phyloP scores from a whole-genome alignment of 2,888 invertebrate genomes.

The Endomychus coccineus region DNA sequence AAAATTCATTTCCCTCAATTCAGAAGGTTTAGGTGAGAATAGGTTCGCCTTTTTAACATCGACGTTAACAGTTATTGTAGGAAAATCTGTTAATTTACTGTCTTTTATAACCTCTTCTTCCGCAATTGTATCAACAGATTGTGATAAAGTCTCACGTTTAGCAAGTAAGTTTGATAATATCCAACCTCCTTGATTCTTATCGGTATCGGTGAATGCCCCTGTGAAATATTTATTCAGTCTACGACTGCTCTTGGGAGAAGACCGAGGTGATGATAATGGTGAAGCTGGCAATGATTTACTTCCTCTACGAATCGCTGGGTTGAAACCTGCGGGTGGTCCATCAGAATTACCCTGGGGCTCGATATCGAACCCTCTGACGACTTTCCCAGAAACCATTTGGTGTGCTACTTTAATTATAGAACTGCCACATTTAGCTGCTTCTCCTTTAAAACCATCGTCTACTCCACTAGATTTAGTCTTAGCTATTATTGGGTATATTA shows the following conservation, averaged over 20 bases:
- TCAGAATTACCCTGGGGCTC: constrained; percentile 18
- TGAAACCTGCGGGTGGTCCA: constrained; percentile 36
- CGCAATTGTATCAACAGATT: constrained; percentile 50
- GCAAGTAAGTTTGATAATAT: constrained; percentile 59
- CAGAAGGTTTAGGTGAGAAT: constrained; percentile 58
- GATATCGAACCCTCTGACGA: constrained; percentile 40
- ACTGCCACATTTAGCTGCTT: constrained; percentile 62
- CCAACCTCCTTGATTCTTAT: constrained; percentile 50
- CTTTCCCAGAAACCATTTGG: constrained; percentile 49
- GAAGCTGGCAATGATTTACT: constrained; percentile 66
- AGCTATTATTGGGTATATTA: constrained; percentile 22
- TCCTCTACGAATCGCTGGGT: constrained; percentile 49
- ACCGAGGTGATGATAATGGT: constrained; percentile 55
- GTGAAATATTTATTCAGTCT: constrained; percentile 53
- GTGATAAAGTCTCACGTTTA: constrained; percentile 53
- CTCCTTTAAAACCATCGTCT: constrained; percentile 64
- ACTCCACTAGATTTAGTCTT: constrained; percentile 54
- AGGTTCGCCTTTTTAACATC: constrained; percentile 33
- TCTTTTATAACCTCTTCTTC: constrained; percentile 48
- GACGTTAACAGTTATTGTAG: constrained; percentile 30
- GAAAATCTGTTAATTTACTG: constrained; percentile 6
- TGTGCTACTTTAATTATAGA: constrained; percentile 54
- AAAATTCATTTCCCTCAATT: constrained; percentile 75
- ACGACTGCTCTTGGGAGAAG: constrained; percentile 53
- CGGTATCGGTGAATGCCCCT: constrained; percentile 43